phyloP scores from a whole-genome alignment of 1,140 invertebrate species.

The Hesperophylax magnus region DNA sequence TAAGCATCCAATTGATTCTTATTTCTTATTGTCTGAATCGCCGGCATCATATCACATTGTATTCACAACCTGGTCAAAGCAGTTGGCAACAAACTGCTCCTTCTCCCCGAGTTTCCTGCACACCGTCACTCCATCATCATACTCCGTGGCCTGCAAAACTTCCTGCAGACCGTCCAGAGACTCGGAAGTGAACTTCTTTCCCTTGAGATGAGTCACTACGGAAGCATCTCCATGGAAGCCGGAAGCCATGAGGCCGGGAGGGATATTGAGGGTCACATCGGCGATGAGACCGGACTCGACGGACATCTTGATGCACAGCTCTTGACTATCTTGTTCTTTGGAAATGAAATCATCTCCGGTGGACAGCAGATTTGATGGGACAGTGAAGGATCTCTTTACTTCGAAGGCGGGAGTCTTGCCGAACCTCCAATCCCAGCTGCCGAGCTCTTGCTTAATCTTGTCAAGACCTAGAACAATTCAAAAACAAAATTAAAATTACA shows the following conservation, averaged over 20 bases:
- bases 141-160: constrained; percentile 65
- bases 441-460: constrained; percentile 76
- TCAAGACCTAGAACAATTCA: constrained; percentile 73
- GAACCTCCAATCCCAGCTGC: constrained; percentile 90
- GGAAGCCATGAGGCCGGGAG: constrained; percentile 66
- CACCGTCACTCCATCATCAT: constrained; percentile 59
- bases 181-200: constrained; percentile 68
- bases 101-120: constrained; percentile 65
- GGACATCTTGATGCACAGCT: constrained; percentile 67
- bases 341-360: constrained; percentile 30
- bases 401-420: constrained; percentile 91
- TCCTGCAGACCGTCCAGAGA: constrained; percentile 66
- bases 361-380: constrained; percentile 64
- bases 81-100: constrained; percentile 70
- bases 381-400: constrained; percentile 70
- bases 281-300: constrained; percentile 68
- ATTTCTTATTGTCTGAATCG: constrained; percentile 45
- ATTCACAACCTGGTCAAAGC: constrained; percentile 70
- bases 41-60: constrained; percentile 61
- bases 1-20: constrained; percentile 13
- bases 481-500: background rate
- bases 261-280: constrained; percentile 68
- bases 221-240: constrained; percentile 69
- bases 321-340: constrained; percentile 60
- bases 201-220: constrained; percentile 68